Conservation (phyloP, 2,797 vertebrate species). For the Euphonia xanthogaster region DNA sequence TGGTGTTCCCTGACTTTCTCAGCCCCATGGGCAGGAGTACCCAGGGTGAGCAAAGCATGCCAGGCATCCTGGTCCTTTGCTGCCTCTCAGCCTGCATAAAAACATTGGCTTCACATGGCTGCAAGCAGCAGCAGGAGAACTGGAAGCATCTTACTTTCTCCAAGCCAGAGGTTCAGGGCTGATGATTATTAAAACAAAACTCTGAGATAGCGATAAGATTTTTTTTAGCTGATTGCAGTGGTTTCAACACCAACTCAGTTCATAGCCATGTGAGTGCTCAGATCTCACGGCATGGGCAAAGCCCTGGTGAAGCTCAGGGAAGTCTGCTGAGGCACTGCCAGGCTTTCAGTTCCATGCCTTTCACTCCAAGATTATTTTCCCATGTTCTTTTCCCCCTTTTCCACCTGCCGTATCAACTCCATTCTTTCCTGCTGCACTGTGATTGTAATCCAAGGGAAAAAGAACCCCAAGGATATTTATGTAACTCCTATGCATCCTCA, state of each 20-base stretch:
- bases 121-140: background rate
- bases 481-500: background rate
- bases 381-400: background rate
- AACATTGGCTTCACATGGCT: accelerated
- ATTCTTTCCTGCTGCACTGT: background rate
- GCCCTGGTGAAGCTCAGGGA: background rate
- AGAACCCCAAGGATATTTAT: accelerated
- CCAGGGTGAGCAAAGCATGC: background rate
- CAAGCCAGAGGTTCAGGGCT: background rate
- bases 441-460: background rate
- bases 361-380: background rate
- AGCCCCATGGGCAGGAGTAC: background rate
- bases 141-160: background rate
- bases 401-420: background rate
- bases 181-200: background rate
- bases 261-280: background rate
- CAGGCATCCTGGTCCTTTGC: background rate
- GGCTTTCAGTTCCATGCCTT: background rate
- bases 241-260: background rate
- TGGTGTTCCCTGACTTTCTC: background rate
- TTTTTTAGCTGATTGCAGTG: background rate
- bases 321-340: background rate
- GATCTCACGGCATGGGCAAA: accelerated
- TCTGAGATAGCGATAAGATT: background rate
- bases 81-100: background rate